A percentile compares a stretch with the other conserved stretches of the same genome.
These are phyloP conservation scores for Pherbina coryleti DNA, from an alignment of 2,888 invertebrate species.

Conservation along the genomic window DNA sequence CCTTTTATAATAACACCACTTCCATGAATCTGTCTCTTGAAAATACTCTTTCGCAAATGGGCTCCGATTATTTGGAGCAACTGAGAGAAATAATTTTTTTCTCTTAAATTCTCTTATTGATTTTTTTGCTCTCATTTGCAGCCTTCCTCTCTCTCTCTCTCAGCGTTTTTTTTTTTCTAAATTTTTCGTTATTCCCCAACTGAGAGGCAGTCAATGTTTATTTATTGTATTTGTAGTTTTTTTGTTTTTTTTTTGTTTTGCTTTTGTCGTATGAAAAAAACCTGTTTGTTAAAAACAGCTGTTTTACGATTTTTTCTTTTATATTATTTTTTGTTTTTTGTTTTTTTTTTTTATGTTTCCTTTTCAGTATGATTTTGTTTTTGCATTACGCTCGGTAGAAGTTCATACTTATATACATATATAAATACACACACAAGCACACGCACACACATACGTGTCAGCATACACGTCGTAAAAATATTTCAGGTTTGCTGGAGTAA, in stretches of 20 bases:
- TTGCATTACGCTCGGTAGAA: too few species aligned
- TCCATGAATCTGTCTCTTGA: not conserved
- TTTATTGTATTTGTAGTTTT: not conserved
- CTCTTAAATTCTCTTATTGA: not conserved
- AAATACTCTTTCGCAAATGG: not conserved
- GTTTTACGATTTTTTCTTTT: not conserved
- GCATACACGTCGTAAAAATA: too few species aligned
- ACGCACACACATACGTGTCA: too few species aligned
- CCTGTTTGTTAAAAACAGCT: conserved; percentile 23
- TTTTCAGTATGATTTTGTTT: too few species aligned
- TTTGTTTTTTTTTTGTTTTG: not conserved
- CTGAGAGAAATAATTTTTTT: not conserved
- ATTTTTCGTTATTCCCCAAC: not conserved
- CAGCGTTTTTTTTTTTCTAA: not conserved
- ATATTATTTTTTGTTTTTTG: too few species aligned
- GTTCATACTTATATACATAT: too few species aligned
- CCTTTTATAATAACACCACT: too few species aligned
- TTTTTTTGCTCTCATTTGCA: not conserved
- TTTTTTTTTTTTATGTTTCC: not conserved
- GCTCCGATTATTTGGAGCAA: not conserved
- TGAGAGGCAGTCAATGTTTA: not conserved
- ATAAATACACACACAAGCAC: too few species aligned
- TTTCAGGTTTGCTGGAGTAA: too few species aligned
- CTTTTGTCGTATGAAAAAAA: not conserved
- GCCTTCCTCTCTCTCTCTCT: not conserved